Base-by-base conservation (phyloP, 2,888 invertebrate species). In the Drosophila mercatorum region DNA sequence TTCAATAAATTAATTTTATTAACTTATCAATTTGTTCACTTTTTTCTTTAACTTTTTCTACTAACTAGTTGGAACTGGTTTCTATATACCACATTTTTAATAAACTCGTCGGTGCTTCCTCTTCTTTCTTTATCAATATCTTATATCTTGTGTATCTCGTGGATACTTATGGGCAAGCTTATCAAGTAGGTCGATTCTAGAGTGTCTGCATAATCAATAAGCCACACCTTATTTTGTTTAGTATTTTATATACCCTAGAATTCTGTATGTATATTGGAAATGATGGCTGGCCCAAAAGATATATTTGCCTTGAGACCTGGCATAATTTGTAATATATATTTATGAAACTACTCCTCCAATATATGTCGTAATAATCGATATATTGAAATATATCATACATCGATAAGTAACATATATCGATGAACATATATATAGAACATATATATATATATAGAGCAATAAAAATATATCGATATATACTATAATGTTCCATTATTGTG, bases 151-250 rank as follows among this genome's bases (percentile, higher is more conserved):
- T 31, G 14, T 49, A 22, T 31, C 3, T 36, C 14, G 11, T 38
- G 8, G 10, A 22, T 43, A 51, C 44, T 62, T 44, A 0, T 36
- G 12, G 14, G 10, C 17, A 8, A 47, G 46, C 14, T 41, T 60
- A 55, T 67, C 59, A 38, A 46, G 28, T 31, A 11, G 17, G 12
- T 51, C 14, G 3, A 40, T 55, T 58, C 14, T 31, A 46, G 1
- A 28, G 7, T 58, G 43, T 36, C 11, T 52, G 38, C 63, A 75
- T 64, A 53, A 40, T 11, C 43, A 47, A 51, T 47, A 22, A 40
- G 40, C 49, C 41, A 36, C 3, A 40, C 22, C 1, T 22, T 22
- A 22, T 22, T 22, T 22, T 22, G 22, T 22, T 22, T 22, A 22
- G 14, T 5, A 31, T 17, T 31, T 11, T 49, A 44, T 22, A 44